Evolutionary conservation across 1,140 invertebrate species (phyloP), one percentile per base, ranked within the genome.

Genomic region (Phortica variegata): DNA sequence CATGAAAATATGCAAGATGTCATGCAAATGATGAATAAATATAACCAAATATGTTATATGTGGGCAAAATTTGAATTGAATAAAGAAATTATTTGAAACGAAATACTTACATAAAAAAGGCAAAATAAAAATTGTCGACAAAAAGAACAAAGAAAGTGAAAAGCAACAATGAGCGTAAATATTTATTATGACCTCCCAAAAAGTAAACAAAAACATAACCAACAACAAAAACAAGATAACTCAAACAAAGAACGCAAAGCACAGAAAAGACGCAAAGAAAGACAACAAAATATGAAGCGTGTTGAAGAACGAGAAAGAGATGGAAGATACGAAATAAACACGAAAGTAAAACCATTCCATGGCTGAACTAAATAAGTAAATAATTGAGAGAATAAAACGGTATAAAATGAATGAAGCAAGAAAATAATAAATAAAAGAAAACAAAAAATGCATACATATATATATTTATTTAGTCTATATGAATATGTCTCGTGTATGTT

Each of bases 191-290:
- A 45, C 45, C 20, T 33, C 45, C 45, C 42, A 48, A 38, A 53
- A 56, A 52, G 43, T 49, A 49, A 7, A 16, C 36, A 16, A 38
- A 15, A 18, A 17, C 36, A 17, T 5, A 3, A 38, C 7, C 16
- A 38, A 38, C 9, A 38, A 38, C 16, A 38, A 38, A 17, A 38
- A 38, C 16, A 61, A 34, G 17, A 53, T 29, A 51, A 53, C 26
- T 21, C 44, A 43, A 50, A 49, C 26, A 36, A 48, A 13, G 23
- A 52, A 31, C 52, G 38, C 38, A 43, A 29, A 52, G 49, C 53
- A 65, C 58, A 56, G 46, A 50, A 43, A 38, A 32, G 47, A 32
- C 33, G 15, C 46, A 49, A 50, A 40, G 49, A 23, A 17, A 46
- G 21, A 13, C 37, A 31, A 13, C 31, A 33, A 50, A 41, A 26